Base-by-base conservation (phyloP, 2,113 vertebrate species). In the Corythornis vintsioides region DNA sequence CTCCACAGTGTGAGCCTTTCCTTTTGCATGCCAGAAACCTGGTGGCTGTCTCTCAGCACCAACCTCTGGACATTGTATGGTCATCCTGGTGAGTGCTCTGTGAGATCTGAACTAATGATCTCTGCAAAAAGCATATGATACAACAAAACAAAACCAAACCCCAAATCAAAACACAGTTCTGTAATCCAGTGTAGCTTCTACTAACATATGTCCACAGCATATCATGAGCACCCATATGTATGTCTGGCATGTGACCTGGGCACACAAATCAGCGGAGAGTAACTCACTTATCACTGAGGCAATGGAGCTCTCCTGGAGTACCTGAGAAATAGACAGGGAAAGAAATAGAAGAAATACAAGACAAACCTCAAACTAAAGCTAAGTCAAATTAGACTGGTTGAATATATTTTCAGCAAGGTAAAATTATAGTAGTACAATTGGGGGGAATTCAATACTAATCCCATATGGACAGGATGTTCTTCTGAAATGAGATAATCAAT, bases 401-500 rank as follows among this genome's bases (percentile, higher is more conserved):
- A 89, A 86, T 82, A 66, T 74, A 31, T 89, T 67, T 92, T 52
- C 31, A 87, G 56, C 7, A 83, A 89, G 60, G 52, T 80, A 89
- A 80, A 92, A 89, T 92, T 92, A 38, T 93, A 52, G 70, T 4
- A 2, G 47, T 76, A 59, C 80, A 85, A 95, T 87, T 67, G 8
- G 42, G 59, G 29, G 2, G 21, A 88, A 86, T 88, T 94, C 92
- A 89, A 80, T 94, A 89, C 67, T 92, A 89, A 95, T 89, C 40
- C 14, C 47, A 77, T 91, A 79, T 74, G 47, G 26, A 66, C 72
- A 61, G 77, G 60, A 85, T 88, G 75, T 83, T 94, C 95, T 83
- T 83, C 75, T 91, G 82, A 89, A 94, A 94, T 95, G 56, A 93
- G 84, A 88, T 92, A 59, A 91, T 95, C 78, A 90, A 26, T 96